Conservation (phyloP, 2,888 invertebrate species). For the Autographa pulchrina region DNA sequence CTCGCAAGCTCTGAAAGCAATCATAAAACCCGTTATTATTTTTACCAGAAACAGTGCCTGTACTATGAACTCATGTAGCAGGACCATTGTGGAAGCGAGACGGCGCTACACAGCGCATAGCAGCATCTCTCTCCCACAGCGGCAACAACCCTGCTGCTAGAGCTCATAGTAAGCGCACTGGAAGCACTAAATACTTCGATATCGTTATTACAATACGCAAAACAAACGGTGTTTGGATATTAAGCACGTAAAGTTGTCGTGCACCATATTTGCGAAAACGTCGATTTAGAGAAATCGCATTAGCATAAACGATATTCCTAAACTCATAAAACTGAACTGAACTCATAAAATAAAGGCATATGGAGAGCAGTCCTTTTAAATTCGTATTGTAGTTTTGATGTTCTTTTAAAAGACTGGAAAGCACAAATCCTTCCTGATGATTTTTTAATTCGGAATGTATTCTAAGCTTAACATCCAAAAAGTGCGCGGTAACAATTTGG, state of each 20-base stretch:
- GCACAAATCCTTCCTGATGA: background rate
- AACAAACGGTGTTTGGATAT: background rate
- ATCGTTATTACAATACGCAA: constrained; percentile 6
- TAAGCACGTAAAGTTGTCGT: constrained; percentile 5
- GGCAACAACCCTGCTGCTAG: too few species aligned
- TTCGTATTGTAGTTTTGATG: background rate
- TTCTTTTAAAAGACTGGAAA: too few species aligned
- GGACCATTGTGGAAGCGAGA: too few species aligned
- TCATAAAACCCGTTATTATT: constrained; percentile 36
- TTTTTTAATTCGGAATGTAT: too few species aligned
- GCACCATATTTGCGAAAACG: background rate
- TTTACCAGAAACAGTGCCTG: background rate
- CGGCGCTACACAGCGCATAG: too few species aligned
- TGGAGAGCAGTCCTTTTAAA: background rate
- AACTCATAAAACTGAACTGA: too few species aligned
- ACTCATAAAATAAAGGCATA: constrained; percentile 1
- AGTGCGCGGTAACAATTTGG: too few species aligned
- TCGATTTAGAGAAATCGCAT: background rate
- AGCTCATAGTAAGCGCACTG: background rate
- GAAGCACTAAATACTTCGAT: constrained; percentile 11
- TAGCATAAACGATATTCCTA: constrained; percentile 1
- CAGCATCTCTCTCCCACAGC: too few species aligned
- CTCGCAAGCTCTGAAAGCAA: constrained; percentile 38
- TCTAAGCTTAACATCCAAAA: too few species aligned
- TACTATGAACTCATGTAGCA: too few species aligned